Conservation (phyloP, 2,797 vertebrate genomes). For the Pangasius macronema region DNA sequence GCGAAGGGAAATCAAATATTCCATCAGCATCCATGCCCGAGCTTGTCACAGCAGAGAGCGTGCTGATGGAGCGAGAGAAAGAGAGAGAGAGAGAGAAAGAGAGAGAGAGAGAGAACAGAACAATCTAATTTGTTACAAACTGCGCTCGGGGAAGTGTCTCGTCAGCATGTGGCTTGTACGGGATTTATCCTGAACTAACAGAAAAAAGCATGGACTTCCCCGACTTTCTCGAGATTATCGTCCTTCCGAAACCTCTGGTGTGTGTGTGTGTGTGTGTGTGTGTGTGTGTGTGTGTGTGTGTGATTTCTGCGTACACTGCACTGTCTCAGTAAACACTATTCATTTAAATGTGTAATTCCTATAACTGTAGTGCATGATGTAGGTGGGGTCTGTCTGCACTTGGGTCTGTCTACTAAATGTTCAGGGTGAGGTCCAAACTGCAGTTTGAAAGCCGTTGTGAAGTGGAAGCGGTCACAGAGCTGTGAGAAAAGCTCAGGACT, state of each 20-base stretch:
- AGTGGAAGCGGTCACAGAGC: neutral
- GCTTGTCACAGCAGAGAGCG: conserved; percentile 74
- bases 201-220: conserved; percentile 5
- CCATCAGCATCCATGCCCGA: conserved; percentile 69
- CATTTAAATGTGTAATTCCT: neutral
- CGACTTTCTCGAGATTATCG: too few species aligned
- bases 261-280: too few species aligned
- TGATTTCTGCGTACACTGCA: conserved; percentile 14
- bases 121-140: conserved; percentile 39
- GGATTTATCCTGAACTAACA: conserved; percentile 47
- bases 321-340: neutral
- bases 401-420: neutral
- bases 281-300: too few species aligned
- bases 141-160: neutral
- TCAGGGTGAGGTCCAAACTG: neutral
- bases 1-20: conserved; percentile 73
- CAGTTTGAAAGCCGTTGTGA: neutral
- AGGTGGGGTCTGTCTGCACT: too few species aligned
- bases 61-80: conserved; percentile 64
- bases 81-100: conserved; percentile 42
- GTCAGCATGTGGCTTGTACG: conserved; percentile 24
- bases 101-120: conserved; percentile 36
- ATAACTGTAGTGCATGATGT: neutral
- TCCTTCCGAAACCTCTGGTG: too few species aligned
- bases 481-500: too few species aligned